These are phyloP conservation scores for Pipistrellus nathusii DNA, from an alignment of 2,797 vertebrate species.

Conservation along the genomic window DNA sequence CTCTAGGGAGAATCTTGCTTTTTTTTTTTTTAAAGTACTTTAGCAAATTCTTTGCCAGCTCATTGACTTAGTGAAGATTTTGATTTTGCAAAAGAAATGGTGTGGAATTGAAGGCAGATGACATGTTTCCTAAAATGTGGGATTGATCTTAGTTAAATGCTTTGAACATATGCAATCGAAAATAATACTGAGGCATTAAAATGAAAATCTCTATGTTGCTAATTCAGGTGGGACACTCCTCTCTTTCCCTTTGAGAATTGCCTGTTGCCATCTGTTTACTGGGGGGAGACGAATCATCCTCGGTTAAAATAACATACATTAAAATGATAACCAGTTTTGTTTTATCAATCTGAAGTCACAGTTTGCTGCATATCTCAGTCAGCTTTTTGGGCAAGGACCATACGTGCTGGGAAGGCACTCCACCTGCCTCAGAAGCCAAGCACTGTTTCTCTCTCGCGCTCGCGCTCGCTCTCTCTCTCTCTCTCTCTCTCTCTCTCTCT, in stretches of 20 bases:
- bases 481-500: no score
- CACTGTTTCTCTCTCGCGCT: neutral
- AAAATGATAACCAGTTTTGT: slow-evolving; percentile 3
- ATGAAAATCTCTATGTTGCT: slow-evolving; percentile 34
- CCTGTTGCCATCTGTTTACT: neutral
- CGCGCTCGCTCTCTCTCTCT: neutral
- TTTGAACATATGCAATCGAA: slow-evolving; percentile 21
- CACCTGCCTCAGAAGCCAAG: neutral
- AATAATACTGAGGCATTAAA: slow-evolving; percentile 1
- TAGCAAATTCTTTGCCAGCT: neutral
- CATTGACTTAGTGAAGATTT: neutral
- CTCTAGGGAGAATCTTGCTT: neutral
- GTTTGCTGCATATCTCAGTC: neutral
- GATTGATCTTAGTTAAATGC: slow-evolving; percentile 25
- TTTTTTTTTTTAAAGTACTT: neutral
- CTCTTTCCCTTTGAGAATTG: slow-evolving; percentile 18
- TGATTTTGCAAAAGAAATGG: neutral
- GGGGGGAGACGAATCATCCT: neutral
- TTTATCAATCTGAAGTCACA: neutral
- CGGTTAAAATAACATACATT: neutral
- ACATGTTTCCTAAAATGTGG: neutral
- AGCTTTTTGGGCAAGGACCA: neutral
- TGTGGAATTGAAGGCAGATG: neutral
- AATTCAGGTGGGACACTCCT: neutral
- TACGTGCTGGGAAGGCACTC: neutral